These are phyloP conservation scores for Meloidogyne chitwoodi DNA, from an alignment of 1,140 invertebrate species.

Conservation along the genomic window DNA sequence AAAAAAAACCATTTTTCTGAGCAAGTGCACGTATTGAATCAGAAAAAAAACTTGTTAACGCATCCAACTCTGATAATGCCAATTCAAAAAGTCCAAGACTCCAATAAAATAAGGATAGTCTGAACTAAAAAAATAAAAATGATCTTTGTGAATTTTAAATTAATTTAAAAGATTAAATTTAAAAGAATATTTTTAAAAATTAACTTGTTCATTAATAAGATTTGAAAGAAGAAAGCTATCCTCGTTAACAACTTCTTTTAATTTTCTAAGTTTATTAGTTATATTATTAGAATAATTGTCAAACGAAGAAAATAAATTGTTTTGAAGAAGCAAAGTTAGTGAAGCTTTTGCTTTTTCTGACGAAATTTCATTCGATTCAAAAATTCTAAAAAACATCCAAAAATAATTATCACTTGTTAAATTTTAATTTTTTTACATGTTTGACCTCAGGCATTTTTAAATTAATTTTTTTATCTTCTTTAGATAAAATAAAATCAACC, in stretches of 20 bases:
- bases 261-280: constrained; percentile 18
- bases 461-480: no score
- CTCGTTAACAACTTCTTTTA: constrained; percentile 16
- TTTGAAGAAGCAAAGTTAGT: constrained; percentile 20
- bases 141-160: not conserved
- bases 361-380: constrained; percentile 20
- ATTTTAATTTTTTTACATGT: no score
- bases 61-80: constrained; percentile 36
- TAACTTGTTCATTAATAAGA: constrained; percentile 25
- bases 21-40: constrained; percentile 8
- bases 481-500: constrained; percentile 18
- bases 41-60: constrained; percentile 12
- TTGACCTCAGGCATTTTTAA: no score
- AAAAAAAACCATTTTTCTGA: constrained; percentile 4
- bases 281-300: constrained; percentile 24
- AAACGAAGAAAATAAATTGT: constrained; percentile 29
- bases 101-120: constrained; percentile 39
- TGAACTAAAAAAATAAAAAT: constrained; percentile 30
- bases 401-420: no score
- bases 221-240: not conserved
- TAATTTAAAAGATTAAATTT: no score
- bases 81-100: constrained; percentile 37
- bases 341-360: constrained; percentile 17
- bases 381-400: constrained; percentile 11
- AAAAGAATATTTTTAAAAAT: not conserved